Evolutionary conservation across 1,140 invertebrate species (phyloP).

Genomic region (Drosophila kanapiae): DNA sequence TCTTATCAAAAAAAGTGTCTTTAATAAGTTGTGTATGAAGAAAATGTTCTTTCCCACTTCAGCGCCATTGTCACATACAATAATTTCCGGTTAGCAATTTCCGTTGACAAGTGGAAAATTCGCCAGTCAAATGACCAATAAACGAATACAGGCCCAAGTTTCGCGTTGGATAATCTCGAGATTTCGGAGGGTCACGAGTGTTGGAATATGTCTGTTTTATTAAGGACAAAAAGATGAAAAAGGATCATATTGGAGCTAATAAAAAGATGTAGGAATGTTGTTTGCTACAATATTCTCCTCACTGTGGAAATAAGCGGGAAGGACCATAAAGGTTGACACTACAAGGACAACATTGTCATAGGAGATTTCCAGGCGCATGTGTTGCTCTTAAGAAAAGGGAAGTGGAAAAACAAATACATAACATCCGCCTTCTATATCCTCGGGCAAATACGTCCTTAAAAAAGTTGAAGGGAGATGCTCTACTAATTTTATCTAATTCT

Average conservation of each 20-base stretch:
- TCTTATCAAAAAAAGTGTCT: background rate
- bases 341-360: conserved; percentile 2
- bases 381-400: background rate
- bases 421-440: background rate
- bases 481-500: conserved; percentile 3
- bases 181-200: conserved; percentile 28
- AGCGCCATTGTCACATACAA: conserved; percentile 51
- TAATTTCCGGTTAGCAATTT: conserved; percentile 62
- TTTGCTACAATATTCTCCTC: background rate
- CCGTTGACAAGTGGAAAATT: conserved; percentile 57
- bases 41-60: conserved; percentile 18
- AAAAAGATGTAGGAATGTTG: conserved; percentile 18
- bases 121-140: conserved; percentile 56
- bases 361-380: background rate
- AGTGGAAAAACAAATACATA: background rate
- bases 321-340: conserved; percentile 7
- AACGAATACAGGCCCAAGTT: conserved; percentile 27
- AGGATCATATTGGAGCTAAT: conserved; percentile 12
- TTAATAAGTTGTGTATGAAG: background rate
- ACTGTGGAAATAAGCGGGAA: conserved; percentile 2
- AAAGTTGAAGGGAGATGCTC: too few relatives aligned
- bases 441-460: background rate
- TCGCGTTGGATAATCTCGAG: conserved; percentile 18
- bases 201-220: conserved; percentile 21
- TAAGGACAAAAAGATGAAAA: conserved; percentile 5